Conservation (phyloP, 2,113 vertebrate genomes). For the Chaetodon trifascialis region DNA sequence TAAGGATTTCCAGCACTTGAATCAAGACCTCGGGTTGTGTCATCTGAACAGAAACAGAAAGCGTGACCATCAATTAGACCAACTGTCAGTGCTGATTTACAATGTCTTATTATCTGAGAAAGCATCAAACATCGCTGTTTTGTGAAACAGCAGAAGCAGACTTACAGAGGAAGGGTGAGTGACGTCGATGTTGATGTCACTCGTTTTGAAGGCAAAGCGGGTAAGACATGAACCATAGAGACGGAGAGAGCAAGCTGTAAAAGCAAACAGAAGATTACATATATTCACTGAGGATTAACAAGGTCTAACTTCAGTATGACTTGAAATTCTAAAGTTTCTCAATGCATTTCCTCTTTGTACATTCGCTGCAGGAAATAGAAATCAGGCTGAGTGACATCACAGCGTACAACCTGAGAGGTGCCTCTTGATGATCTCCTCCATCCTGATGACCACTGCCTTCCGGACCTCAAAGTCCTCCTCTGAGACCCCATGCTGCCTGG, state of each 20-base stretch:
- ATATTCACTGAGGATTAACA: background rate
- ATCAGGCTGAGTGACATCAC: background rate
- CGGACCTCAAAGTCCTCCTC: conserved; percentile 91
- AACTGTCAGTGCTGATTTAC: background rate
- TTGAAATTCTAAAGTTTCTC: background rate
- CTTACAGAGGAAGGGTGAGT: conserved; percentile 92
- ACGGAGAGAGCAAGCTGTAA: conserved; percentile 91
- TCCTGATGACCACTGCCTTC: conserved; percentile 88
- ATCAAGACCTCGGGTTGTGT: conserved; percentile 97
- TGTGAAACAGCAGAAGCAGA: conserved; percentile 21
- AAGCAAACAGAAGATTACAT: background rate
- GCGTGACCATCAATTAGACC: background rate
- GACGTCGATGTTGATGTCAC: conserved; percentile 97
- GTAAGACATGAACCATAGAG: conserved; percentile 97
- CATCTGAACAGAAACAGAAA: conserved; percentile 86
- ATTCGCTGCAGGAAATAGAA: background rate
- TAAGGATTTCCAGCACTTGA: conserved; percentile 96
- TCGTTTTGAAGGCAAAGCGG: conserved; percentile 95
- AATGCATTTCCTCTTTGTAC: background rate
- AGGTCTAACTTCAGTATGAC: background rate
- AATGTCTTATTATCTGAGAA: background rate
- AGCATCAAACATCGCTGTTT: background rate
- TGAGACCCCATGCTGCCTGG: conserved; percentile 91
- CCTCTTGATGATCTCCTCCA: conserved; percentile 91
- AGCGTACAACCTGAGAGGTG: conserved; percentile 88